Evolutionary conservation across 2,888 invertebrate species (phyloP), one percentile per base, ranked within the genome.

Genomic region (Ennomos quercinarius): DNA sequence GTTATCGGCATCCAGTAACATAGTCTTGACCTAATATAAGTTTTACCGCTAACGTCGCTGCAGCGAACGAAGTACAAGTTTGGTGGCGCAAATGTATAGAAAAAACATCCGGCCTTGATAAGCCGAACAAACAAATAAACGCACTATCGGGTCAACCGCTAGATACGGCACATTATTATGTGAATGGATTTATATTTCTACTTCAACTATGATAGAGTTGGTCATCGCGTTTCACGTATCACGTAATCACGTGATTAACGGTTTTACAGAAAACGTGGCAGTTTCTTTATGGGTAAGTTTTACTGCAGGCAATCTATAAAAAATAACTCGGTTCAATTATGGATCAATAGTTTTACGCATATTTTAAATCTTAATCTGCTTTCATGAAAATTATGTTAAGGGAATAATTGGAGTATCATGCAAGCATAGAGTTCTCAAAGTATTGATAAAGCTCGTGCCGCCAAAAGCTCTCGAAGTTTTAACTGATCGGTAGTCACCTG

Each of bases 401-500:
- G 6, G 27, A 27, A 27, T 27, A 27, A 27, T 27, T 27, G 27
- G 6, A 27, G 5, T 27, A 27, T 27, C 6, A 27, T 4, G 27
- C 6, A 27, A 27, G 0, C n/a, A n/a, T 6, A 3, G 6, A 6
- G 6, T 27, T 27, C 5, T 27, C 6, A 27, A 27, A 17, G 17
- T 17, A 17, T 17, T 3, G 17, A 17, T 17, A 17, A 17, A 27
- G 27, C 6, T n/a, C 1, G 0, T 40, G 17, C 34, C 34, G 41
- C 41, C 49, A 40, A 49, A 35, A 41, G 27, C 40, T 12, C 6
- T 9, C 9, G n/a, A 2, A n/a, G 35, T 40, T 27, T 44, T 9
- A 46, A 12, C 8, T 36, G 38, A 59, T 53, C 42, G 43, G 69
- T 57, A 70, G 69, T 88, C 93, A 98, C 98, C 96, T 98, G 98